Conservation (phyloP, 2,797 vertebrate species). For the Macropus fuliginosus region DNA sequence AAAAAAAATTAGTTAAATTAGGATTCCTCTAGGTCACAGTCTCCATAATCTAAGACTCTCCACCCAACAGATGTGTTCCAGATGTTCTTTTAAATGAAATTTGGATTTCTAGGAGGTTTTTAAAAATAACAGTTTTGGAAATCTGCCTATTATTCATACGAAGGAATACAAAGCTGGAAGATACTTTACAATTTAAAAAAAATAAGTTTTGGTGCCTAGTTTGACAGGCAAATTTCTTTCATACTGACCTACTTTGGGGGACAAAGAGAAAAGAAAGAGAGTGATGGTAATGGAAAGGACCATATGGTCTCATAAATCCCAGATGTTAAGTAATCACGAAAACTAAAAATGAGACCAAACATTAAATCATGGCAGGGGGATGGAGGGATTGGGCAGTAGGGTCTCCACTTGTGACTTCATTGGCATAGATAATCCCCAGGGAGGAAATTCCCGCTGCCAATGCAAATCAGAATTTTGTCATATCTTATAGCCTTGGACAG, state of each 20-base stretch:
- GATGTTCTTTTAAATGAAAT: slow-evolving; percentile 64
- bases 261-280: rapidly evolving
- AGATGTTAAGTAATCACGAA: slow-evolving; percentile 43
- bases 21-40: slow-evolving; percentile 9
- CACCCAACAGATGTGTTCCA: slow-evolving; percentile 58
- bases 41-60: slow-evolving; percentile 46
- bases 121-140: slow-evolving; percentile 57
- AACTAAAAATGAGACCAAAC: slow-evolving; percentile 39
- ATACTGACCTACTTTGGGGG: background rate
- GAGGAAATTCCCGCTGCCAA: background rate
- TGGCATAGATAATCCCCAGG: background rate
- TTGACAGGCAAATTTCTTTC: background rate
- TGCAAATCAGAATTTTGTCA: background rate
- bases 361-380: background rate
- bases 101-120: slow-evolving; percentile 31
- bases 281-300: background rate
- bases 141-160: slow-evolving; percentile 58
- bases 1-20: slow-evolving; percentile 12
- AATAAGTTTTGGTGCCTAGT: background rate
- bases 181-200: background rate
- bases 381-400: background rate
- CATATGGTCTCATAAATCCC: background rate
- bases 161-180: slow-evolving; percentile 50
- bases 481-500: background rate
- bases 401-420: background rate